These are phyloP conservation scores for Smutsia gigantea DNA, from an alignment of 2,797 vertebrate genomes.

Conservation along the genomic window DNA sequence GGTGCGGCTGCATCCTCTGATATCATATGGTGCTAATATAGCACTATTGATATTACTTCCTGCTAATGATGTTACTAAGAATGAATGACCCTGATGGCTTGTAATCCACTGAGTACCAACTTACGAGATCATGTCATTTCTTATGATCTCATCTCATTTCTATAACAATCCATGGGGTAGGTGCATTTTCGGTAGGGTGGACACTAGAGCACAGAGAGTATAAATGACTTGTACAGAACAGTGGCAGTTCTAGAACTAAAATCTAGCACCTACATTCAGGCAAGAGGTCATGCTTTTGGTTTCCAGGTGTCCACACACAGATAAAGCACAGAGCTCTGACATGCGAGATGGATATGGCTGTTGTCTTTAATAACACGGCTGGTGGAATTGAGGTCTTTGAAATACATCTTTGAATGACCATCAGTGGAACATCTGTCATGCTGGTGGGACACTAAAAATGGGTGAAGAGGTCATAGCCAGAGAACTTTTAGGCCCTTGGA, in stretches of 20 bases:
- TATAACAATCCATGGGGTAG: not conserved
- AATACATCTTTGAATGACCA: not conserved
- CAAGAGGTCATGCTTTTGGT: not conserved
- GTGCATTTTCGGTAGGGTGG: not conserved
- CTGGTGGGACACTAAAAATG: not conserved
- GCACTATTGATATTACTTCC: too few relatives aligned
- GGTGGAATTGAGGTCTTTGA: not conserved
- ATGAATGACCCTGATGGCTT: not conserved
- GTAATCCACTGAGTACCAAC: too few relatives aligned
- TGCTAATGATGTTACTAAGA: not conserved
- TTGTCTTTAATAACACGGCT: not conserved
- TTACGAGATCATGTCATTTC: too few relatives aligned
- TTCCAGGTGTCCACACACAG: not conserved
- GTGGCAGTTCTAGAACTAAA: not conserved
- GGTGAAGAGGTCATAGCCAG: not conserved
- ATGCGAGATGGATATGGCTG: fast-evolving
- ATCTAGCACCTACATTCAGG: not conserved
- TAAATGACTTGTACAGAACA: not conserved
- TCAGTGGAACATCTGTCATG: not conserved
- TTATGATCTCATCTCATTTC: not conserved
- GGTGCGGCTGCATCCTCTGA: not conserved
- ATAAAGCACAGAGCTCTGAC: not conserved
- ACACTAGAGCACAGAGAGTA: not conserved
- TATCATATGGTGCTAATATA: too few relatives aligned
- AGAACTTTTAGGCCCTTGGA: not conserved